Evolutionary conservation across 2,888 invertebrate species (phyloP), one percentile per base, ranked within the genome.

Genomic region (Biston betularia): DNA sequence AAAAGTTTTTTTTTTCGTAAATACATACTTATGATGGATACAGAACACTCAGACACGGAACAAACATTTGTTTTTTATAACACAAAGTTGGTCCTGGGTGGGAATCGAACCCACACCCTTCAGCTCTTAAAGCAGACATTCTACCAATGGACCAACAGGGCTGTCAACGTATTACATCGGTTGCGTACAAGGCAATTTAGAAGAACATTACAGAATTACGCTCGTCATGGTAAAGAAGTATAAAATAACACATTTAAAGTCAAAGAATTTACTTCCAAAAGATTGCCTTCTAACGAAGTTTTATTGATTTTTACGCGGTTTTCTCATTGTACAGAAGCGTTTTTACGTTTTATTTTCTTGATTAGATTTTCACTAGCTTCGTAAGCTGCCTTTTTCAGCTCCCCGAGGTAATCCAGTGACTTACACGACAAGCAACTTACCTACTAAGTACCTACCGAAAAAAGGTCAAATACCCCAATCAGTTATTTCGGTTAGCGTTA

Each of bases 401-500:
- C 69, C 69, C 77, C 50, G 57, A 68, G 71, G 76, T 73, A 75
- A 79, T 77, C 72, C 67, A 76, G 74, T 74, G 69, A 53, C 70
- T 73, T 73, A 60, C 70, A 65, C 70, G 74, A 75, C 73, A 75
- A 69, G 66, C 70, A 73, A 79, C 76, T 79, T 77, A 76, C 71
- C n/a, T 73, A 65, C n/a, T n/a, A 71, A 58, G 49, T 57, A 57
- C 46, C 56, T 12, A 12, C 33, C 53, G 54, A 61, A 65, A 73
- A 73, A 75, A 76, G 76, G 73, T 74, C 75, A 74, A 76, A 75
- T 70, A 72, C 66, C 63, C 73, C 72, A 78, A 80, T 81, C 76
- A 75, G 75, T 77, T 75, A 71, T 62, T 72, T 60, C 69, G 60
- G 72, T 68, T 74, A 68, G 67, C 72, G 65, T 69, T 75, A 75